Conservation (phyloP, 2,797 vertebrate species). For the Melanotaenia maccullochi region DNA sequence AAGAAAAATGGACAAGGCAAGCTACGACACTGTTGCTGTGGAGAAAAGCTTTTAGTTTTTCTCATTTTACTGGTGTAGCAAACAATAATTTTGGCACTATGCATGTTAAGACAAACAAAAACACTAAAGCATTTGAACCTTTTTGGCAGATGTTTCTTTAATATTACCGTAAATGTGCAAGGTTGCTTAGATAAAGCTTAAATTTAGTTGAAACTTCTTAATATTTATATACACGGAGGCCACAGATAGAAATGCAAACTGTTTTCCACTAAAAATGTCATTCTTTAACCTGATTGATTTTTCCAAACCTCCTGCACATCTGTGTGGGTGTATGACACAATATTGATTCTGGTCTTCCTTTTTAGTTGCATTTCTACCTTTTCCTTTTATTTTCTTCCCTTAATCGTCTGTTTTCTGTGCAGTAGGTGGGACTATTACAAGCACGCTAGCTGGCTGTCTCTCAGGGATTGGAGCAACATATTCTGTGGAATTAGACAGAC, state of each 20-base stretch:
- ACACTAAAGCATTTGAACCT: background rate
- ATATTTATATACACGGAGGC: too few species aligned
- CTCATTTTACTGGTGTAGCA: conserved; percentile 13
- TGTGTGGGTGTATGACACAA: conserved; percentile 5
- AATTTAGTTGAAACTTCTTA: background rate
- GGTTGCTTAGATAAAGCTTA: background rate
- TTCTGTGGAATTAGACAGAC: conserved; percentile 55
- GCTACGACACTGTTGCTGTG: conserved; percentile 4
- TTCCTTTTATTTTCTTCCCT: conserved; percentile 20
- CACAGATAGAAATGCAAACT: background rate
- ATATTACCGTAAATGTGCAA: background rate
- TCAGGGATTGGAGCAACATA: conserved; percentile 20
- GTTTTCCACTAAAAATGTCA: conserved; percentile 21
- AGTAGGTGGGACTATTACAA: conserved; percentile 20
- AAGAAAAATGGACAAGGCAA: conserved; percentile 26
- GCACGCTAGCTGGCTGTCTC: conserved; percentile 23
- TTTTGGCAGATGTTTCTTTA: background rate
- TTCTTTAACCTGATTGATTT: conserved; percentile 48
- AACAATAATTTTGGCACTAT: conserved; percentile 6
- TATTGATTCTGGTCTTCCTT: conserved; percentile 23
- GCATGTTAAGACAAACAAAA: background rate
- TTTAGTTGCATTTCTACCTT: conserved; percentile 40
- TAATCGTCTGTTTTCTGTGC: conserved; percentile 25
- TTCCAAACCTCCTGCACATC: conserved; percentile 22
- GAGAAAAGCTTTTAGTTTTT: conserved; percentile 24